Base-by-base conservation (phyloP, 2,888 invertebrate species). In the Clitarchus hookeri region DNA sequence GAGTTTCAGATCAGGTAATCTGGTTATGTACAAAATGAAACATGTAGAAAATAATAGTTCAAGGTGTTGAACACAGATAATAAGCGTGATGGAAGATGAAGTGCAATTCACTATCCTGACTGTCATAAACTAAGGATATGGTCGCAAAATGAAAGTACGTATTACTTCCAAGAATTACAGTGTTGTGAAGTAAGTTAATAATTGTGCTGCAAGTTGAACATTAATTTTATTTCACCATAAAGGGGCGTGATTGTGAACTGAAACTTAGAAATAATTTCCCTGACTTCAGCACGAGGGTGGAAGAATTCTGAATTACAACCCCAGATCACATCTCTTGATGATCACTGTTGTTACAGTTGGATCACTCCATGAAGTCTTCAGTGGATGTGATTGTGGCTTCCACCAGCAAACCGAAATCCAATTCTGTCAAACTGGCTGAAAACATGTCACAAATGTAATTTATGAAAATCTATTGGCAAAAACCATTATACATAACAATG, bases 391-490 rank as follows among this genome's bases (percentile, higher is more conserved):
- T 92, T 0, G 97, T 97, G 23, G 97, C 96, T 91, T 97, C 97
- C 89, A 97, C 96, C 83, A 97, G 93, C 87, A 97, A 93, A 89
- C 96, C 96, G 91, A 97, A 96, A 91, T 97, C 97, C 89, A 97
- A 92, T 90, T 97, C 97, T 88, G 96, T 95, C 87, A 97, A 93
- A 90, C 96, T 97, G 23, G 97, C 97, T 93, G 90, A 25, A 91
- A 91, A 65, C 65, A 65, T 65, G 6, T 23, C 65, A 65, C 23
- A n/a, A 16, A 65, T 19, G n/a, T 36, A 36, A 36, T 36, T 36
- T 36, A 1, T 4, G 4, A 36, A 36, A 36, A 36, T 36, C 36
- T 4, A 36, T 36, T 36, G 36, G 36, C 36, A 3, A 36, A 36
- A 36, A 36, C 36, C 1, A 36, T 36, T 36, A 3, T 36, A 3